Percentiles rank a stretch among this genome's conserved stretches.
Conservation (phyloP, 2,113 vertebrate species). For the Podiceps cristatus region DNA sequence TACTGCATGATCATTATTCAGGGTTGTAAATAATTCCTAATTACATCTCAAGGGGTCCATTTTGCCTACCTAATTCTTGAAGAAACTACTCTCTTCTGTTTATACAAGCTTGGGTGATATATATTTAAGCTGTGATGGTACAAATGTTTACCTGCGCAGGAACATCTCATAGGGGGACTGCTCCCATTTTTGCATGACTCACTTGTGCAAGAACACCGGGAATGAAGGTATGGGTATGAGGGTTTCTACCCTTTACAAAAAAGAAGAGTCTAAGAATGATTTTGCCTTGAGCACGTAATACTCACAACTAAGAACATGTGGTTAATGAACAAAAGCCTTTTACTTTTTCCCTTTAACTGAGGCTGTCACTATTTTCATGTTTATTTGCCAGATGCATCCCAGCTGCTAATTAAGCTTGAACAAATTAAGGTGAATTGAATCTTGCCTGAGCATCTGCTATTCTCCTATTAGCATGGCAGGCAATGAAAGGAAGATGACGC, state of each 20-base stretch:
- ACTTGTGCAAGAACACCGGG: background rate
- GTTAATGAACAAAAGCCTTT: slow-evolving; percentile 69
- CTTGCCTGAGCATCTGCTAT: slow-evolving; percentile 72
- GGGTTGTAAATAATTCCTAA: slow-evolving; percentile 68
- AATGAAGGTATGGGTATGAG: background rate
- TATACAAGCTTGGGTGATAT: slow-evolving; percentile 44
- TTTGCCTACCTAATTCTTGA: slow-evolving; percentile 55
- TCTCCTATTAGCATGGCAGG: slow-evolving; percentile 61
- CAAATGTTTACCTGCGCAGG: background rate
- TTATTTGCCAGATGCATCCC: slow-evolving; percentile 75
- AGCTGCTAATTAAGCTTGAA: slow-evolving; percentile 82
- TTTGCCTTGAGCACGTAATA: slow-evolving; percentile 42
- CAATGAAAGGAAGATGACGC: slow-evolving; percentile 52
- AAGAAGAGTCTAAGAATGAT: background rate
- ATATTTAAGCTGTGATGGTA: slow-evolving; percentile 27
- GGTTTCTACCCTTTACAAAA: background rate
- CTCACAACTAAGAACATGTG: slow-evolving; percentile 56
- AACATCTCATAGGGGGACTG: background rate
- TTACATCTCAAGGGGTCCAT: slow-evolving; percentile 68
- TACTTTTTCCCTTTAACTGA: slow-evolving; percentile 54
- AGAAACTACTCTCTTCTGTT: slow-evolving; percentile 52
- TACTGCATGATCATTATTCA: slow-evolving; percentile 62
- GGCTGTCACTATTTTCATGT: slow-evolving; percentile 71
- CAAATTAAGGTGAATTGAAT: slow-evolving; percentile 83
- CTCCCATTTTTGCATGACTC: background rate